Percentiles rank a stretch among this genome's conserved stretches.
Evolutionary conservation across 2,888 invertebrate genomes (phyloP).

Genomic region (Aphidoletes aphidimyza): DNA sequence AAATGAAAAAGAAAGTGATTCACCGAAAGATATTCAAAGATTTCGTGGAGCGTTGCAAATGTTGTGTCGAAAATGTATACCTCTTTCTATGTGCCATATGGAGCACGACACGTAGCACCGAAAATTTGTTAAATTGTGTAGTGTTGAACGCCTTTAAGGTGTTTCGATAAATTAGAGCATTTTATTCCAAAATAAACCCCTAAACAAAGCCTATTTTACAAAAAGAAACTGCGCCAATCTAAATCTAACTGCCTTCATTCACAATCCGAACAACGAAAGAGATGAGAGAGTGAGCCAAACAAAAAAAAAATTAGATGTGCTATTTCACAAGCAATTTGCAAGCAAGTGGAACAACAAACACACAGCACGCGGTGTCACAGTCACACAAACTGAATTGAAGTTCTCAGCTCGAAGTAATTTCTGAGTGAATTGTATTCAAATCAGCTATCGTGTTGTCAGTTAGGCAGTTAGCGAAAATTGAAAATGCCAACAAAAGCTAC

Average conservation of each 20-base stretch:
- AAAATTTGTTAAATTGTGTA: neutral
- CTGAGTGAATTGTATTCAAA: slow-evolving; percentile 38
- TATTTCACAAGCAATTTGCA: slow-evolving; percentile 45
- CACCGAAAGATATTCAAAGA: no score
- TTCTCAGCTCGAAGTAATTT: slow-evolving; percentile 16
- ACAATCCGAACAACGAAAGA: neutral
- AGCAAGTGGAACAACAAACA: slow-evolving; percentile 16
- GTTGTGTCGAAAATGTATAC: neutral
- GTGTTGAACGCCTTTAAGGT: neutral
- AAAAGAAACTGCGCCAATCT: neutral
- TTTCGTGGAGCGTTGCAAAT: neutral
- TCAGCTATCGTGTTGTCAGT: slow-evolving; percentile 43
- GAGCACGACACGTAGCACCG: neutral
- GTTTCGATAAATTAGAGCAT: slow-evolving; percentile 23
- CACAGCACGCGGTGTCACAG: neutral
- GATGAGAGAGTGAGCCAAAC: neutral
- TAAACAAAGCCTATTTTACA: neutral
- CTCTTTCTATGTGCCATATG: neutral
- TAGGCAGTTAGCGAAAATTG: slow-evolving; percentile 44
- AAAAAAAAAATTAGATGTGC: no score
- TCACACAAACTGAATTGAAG: neutral
- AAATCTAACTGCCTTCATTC: slow-evolving; percentile 6
- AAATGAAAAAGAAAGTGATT: neutral
- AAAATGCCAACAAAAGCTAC: slow-evolving; percentile 13
- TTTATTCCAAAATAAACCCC: neutral